A percentile compares a stretch with the other conserved stretches of the same genome.
These are phyloP conservation scores for Ellobius talpinus DNA, from an alignment of 2,113 vertebrate genomes.

Conservation along the genomic window DNA sequence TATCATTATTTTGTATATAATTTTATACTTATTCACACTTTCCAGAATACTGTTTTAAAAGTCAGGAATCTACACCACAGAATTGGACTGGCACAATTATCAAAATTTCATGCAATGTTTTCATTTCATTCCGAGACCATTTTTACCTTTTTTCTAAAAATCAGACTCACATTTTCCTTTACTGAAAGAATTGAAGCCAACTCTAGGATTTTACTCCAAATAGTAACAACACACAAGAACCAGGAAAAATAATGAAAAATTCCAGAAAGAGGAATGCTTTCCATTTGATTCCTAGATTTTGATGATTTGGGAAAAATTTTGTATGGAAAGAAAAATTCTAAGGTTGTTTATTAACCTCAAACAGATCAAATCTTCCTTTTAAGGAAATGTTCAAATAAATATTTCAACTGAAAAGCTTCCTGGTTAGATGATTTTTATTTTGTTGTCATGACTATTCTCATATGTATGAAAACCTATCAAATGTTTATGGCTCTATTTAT, in stretches of 20 bases:
- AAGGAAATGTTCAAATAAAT: neutral
- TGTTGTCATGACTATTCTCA: conserved; percentile 7
- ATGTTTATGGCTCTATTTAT: conserved; percentile 44
- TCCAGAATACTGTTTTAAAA: neutral
- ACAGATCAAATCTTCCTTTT: conserved; percentile 4
- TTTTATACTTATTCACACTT: neutral
- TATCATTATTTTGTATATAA: neutral
- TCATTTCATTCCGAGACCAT: neutral
- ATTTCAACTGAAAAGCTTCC: neutral
- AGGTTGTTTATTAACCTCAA: conserved; percentile 31
- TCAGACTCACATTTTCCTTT: neutral
- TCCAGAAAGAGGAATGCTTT: conserved; percentile 1
- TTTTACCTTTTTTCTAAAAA: neutral
- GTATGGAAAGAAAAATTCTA: conserved; percentile 21
- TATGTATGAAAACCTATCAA: neutral
- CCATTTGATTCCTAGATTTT: conserved; percentile 46
- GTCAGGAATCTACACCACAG: neutral
- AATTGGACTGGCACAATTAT: neutral
- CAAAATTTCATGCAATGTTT: neutral
- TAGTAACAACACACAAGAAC: neutral
- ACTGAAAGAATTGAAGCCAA: neutral
- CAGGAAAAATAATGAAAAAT: neutral
- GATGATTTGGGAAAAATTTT: conserved; percentile 56
- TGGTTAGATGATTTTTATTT: conserved; percentile 40
- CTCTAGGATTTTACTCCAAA: conserved; percentile 39